These are phyloP conservation scores for Calameuta filiformis DNA, from an alignment of 2,888 invertebrate genomes.

Conservation along the genomic window DNA sequence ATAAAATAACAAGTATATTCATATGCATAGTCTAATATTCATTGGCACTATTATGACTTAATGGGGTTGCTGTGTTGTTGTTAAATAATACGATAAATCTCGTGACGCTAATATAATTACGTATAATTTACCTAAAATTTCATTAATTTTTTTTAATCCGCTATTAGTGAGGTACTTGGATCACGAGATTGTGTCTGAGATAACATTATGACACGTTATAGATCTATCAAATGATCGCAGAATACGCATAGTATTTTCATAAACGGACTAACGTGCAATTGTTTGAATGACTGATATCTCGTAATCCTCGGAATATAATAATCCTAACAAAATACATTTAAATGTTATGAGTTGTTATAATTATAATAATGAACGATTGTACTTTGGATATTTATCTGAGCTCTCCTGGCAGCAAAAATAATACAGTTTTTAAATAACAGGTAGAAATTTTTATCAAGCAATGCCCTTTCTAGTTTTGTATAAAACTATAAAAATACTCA, in stretches of 20 bases:
- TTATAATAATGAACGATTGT: constrained; percentile 9
- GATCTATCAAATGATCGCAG: not conserved
- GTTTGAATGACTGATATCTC: not conserved
- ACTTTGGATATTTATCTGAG: constrained; percentile 12
- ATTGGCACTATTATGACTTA: constrained; percentile 9
- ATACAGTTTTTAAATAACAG: not conserved
- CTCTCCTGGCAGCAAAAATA: not conserved
- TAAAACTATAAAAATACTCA: constrained; percentile 7
- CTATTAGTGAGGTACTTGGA: not conserved
- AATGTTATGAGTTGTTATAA: not conserved
- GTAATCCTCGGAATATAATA: not conserved
- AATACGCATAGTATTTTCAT: not conserved
- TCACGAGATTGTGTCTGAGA: not conserved
- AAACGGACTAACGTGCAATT: not conserved
- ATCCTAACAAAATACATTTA: not conserved
- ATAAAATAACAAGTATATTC: not conserved
- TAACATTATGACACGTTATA: not conserved
- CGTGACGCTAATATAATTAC: not conserved
- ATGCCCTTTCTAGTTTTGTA: not conserved
- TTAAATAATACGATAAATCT: not conserved
- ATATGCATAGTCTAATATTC: not conserved
- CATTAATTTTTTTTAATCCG: not conserved
- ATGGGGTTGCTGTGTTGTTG: not conserved
- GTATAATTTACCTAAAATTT: constrained; percentile 4
- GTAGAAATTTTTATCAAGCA: not conserved